Conservation (phyloP, 2,888 invertebrate genomes). For the Linnaemya vulpina region DNA sequence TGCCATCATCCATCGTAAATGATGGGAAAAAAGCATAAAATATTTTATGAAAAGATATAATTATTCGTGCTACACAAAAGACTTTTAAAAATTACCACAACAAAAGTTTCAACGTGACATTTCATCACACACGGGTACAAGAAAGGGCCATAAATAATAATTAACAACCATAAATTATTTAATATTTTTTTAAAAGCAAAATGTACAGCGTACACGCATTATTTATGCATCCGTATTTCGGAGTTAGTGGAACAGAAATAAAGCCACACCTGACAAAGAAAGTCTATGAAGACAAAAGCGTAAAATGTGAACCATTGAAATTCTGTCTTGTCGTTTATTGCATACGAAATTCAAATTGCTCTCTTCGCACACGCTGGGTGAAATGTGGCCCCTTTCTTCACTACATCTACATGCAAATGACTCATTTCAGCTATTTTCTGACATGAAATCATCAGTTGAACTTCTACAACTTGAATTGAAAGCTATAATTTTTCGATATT, state of each 20-base stretch:
- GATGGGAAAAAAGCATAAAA: conserved; percentile 9
- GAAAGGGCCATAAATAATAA: conserved; percentile 33
- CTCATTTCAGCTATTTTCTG: too few species aligned
- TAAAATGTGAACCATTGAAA: conserved; percentile 18
- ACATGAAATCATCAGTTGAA: too few species aligned
- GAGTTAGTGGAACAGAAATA: background rate
- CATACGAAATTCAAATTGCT: too few species aligned
- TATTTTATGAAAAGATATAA: conserved; percentile 8
- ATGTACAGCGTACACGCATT: background rate
- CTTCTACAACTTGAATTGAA: too few species aligned
- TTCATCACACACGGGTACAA: background rate
- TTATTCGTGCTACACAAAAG: background rate
- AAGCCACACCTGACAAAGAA: conserved; percentile 47
- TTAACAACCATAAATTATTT: conserved; percentile 24
- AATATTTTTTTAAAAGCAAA: conserved; percentile 33
- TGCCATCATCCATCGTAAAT: conserved; percentile 8
- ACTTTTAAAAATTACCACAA: background rate
- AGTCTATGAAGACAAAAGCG: background rate
- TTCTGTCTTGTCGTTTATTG: background rate
- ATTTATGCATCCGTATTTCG: background rate
- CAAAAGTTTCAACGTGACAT: background rate
- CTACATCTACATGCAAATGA: too few species aligned
- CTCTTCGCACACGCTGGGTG: too few species aligned
- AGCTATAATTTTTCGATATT: too few species aligned
- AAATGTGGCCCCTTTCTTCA: too few species aligned